Conservation (phyloP, 2,113 vertebrate species). For the Eudyptes chrysolophus region DNA sequence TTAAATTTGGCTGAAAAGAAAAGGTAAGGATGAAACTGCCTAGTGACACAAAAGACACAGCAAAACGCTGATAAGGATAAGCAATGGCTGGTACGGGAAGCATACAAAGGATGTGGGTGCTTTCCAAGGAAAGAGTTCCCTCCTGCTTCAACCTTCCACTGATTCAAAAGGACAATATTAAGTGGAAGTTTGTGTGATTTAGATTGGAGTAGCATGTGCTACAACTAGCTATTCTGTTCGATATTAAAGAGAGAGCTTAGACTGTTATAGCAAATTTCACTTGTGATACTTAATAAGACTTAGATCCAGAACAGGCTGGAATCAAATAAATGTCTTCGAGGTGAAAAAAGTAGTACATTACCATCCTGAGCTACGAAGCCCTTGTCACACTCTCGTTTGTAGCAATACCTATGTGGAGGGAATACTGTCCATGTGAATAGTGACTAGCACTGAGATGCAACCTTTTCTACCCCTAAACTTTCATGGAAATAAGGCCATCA, state of each 20-base stretch:
- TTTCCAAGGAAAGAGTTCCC: not conserved
- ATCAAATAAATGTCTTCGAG: not conserved
- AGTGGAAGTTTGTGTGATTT: not conserved
- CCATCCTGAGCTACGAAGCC: not conserved
- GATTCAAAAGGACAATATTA: not conserved
- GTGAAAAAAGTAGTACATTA: not conserved
- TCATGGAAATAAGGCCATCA: slow-evolving; percentile 4
- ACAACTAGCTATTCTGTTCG: not conserved
- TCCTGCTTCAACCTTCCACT: not conserved
- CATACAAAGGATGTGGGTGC: not conserved
- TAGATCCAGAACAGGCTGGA: not conserved
- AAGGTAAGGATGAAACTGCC: not conserved
- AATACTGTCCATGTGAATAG: not conserved
- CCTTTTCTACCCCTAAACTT: not conserved
- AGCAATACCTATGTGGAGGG: not conserved
- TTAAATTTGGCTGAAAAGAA: not conserved
- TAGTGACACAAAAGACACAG: not conserved
- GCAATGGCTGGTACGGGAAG: not conserved
- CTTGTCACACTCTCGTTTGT: not conserved
- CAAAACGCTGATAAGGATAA: not conserved
- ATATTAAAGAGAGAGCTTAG: not conserved
- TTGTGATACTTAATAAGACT: not conserved
- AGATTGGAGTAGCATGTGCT: not conserved
- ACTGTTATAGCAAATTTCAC: not conserved
- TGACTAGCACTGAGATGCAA: not conserved